Evolutionary conservation across 1,140 invertebrate species (phyloP).

Genomic region (Anastrepha ludens): DNA sequence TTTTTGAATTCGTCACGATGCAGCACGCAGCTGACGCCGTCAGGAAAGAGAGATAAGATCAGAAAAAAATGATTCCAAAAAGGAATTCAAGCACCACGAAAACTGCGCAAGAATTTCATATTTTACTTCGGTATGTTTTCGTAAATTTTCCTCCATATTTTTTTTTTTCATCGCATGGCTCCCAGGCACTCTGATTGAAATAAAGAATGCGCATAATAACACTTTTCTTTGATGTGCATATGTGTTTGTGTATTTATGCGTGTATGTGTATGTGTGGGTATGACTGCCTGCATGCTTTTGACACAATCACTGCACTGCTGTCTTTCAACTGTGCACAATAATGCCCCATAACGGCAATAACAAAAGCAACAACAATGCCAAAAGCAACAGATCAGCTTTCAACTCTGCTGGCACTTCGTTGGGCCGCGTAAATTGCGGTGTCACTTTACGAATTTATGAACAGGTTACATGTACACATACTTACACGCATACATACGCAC

Average conservation of each 20-base stretch:
- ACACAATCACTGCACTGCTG: slow-evolving; percentile 24
- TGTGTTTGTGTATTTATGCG: background rate
- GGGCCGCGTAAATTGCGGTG: slow-evolving; percentile 41
- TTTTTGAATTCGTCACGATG: background rate
- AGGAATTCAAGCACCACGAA: background rate
- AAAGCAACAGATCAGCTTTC: background rate
- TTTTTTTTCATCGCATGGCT: slow-evolving; percentile 1
- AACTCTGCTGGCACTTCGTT: background rate
- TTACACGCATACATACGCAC: too few relatives aligned
- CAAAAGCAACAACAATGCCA: background rate
- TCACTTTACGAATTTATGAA: slow-evolving; percentile 51
- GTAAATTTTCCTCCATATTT: background rate
- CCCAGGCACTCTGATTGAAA: slow-evolving; percentile 36
- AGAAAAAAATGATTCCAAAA: background rate
- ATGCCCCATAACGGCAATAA: background rate
- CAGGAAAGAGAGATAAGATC: background rate
- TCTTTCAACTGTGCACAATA: slow-evolving; percentile 31
- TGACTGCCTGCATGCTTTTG: background rate
- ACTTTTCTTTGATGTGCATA: background rate
- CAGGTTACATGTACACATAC: background rate
- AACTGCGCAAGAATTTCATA: background rate
- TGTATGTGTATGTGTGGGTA: too few relatives aligned
- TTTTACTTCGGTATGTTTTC: background rate
- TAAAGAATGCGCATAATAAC: slow-evolving; percentile 44
- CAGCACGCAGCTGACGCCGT: background rate